Percentiles rank a stretch among this genome's conserved stretches.
These are phyloP conservation scores for Thaumatotibia leucotreta DNA, from an alignment of 1,140 invertebrate genomes.

Conservation along the genomic window DNA sequence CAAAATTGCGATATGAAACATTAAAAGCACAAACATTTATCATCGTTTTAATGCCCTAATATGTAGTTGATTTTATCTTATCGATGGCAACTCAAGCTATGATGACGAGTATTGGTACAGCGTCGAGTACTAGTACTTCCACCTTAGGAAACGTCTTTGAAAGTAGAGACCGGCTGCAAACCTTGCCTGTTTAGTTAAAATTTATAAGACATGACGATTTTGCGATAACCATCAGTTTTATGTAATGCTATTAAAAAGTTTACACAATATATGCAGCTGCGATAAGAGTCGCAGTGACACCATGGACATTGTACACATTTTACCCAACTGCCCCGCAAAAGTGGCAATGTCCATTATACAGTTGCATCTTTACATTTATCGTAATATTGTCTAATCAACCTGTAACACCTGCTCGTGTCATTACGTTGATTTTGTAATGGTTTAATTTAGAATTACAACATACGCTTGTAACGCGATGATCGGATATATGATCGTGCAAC, in stretches of 20 bases:
- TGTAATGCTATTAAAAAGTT: neutral
- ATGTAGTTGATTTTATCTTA: too few species aligned
- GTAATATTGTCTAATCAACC: slow-evolving; percentile 28
- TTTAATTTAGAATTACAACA: slow-evolving; percentile 29
- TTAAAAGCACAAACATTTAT: too few species aligned
- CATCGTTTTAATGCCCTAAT: too few species aligned
- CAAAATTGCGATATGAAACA: too few species aligned
- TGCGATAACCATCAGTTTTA: neutral
- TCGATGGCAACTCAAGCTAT: too few species aligned
- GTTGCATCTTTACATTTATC: neutral
- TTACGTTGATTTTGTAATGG: slow-evolving; percentile 35
- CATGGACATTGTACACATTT: too few species aligned
- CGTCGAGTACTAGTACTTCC: too few species aligned
- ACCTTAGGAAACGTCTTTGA: too few species aligned
- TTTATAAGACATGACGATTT: neutral
- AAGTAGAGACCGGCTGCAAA: neutral
- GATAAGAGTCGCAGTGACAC: neutral
- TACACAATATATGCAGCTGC: neutral
- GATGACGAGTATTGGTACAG: too few species aligned
- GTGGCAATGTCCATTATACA: neutral
- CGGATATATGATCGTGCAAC: slow-evolving; percentile 31
- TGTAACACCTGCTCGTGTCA: slow-evolving; percentile 23
- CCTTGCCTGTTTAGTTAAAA: neutral
- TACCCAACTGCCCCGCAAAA: neutral
- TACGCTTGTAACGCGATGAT: slow-evolving; percentile 24